Base-by-base conservation (phyloP, 2,888 invertebrate genomes). In the Rambutsinella grinnellia region DNA sequence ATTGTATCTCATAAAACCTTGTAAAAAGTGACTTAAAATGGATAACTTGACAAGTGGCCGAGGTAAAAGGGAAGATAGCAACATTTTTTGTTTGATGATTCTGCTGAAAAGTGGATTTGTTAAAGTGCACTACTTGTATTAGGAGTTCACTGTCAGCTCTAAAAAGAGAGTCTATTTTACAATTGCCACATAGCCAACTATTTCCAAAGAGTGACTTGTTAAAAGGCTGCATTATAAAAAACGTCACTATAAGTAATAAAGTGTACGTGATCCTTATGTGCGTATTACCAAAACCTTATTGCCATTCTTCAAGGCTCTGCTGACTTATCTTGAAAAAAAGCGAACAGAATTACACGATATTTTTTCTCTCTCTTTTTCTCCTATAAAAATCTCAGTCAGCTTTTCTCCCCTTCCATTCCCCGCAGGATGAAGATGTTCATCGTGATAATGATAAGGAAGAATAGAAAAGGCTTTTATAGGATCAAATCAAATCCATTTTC, bases 401-500 rank as follows among this genome's bases (percentile, higher is more conserved):
- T 58, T 21, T 58, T 36, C 53, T 36, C 46, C 47, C 21, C 36
- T 17, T 47, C 6, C 17, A n/a, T n/a, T 13, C 49, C 49, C n/a
- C n/a, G 6, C 47, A 47, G 21, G 10, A 21, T 24, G 54, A 46
- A 15, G 17, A 54, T 56, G 46, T 44, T 56, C 36, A 66, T 56
- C 17, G 15, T 23, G 36, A 56, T 27, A 27, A 56, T 27, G 56
- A 56, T 23, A 28, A 66, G 24, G 44, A 21, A 53, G n/a, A 49
- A 49, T 51, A 54, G 28, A 24, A 57, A 27, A 57, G 47, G 57
- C 49, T 67, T 57, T 57, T 47, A 67, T 46, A n/a, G 57, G 56
- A 67, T 56, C 56, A 67, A 66, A 57, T 49, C 57, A 57, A 67
- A 67, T 23, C 67, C 47, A 49, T 17, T 66, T 54, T 53, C 21